phyloP scores from a whole-genome alignment of 1,140 invertebrate genomes.

The Hyles euphorbiae region DNA sequence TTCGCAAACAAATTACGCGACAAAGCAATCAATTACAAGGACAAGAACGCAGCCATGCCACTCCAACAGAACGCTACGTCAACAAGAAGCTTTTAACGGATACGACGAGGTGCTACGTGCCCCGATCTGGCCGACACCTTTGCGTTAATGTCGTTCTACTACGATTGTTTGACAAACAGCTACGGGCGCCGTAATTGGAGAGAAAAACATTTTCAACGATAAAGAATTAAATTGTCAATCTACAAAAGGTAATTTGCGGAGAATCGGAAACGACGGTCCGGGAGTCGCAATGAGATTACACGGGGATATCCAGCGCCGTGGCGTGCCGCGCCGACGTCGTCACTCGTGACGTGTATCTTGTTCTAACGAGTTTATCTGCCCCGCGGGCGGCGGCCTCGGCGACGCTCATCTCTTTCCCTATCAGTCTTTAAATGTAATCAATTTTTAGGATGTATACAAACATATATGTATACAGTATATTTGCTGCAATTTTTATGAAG shows the following conservation, averaged over 20 bases:
- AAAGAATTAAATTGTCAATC: constrained; percentile 64
- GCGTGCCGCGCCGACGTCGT: constrained; percentile 38
- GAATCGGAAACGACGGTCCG: constrained; percentile 59
- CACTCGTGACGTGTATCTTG: constrained; percentile 39
- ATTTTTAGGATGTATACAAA: constrained; percentile 26
- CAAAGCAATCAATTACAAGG: constrained; percentile 74
- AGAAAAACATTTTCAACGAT: constrained; percentile 52
- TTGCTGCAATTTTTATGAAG: too few relatives aligned
- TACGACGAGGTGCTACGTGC: constrained; percentile 45
- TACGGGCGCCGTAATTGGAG: constrained; percentile 37
- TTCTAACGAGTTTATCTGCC: constrained; percentile 73
- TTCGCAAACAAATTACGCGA: constrained; percentile 73
- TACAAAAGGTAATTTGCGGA: constrained; percentile 62
- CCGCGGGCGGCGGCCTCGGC: constrained; percentile 52
- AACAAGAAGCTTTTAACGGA: constrained; percentile 72
- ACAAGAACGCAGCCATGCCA: constrained; percentile 58
- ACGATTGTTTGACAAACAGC: constrained; percentile 40
- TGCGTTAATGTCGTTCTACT: constrained; percentile 37
- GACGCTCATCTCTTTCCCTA: constrained; percentile 51
- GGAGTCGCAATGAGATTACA: constrained; percentile 67
- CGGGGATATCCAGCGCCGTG: constrained; percentile 47
- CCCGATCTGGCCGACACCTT: constrained; percentile 36
- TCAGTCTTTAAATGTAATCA: constrained; percentile 57
- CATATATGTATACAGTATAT: background rate
- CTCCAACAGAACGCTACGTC: constrained; percentile 69